Base-by-base conservation (phyloP, 2,797 vertebrate species). In the Tenualosa ilisha region DNA sequence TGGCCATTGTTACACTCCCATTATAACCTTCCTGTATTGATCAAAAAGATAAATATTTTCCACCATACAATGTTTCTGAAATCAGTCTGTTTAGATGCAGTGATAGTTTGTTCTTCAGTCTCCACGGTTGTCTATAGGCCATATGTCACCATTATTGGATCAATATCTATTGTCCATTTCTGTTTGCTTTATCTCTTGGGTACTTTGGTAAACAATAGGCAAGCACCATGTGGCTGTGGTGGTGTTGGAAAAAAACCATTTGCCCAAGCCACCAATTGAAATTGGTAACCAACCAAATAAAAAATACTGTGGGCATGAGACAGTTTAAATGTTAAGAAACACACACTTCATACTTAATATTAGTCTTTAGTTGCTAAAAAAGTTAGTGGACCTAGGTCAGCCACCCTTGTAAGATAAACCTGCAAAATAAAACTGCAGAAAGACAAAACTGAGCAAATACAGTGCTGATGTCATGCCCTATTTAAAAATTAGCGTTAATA, bases 141-240 rank as follows among this genome's bases (percentile, higher is more conserved):
- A 79, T 79, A 22, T 22, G 40, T 79, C 72, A 46, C 37, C 37
- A 22, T 79, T 79, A 79, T 79, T 40, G 40, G 43, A 79, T 79
- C 72, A 37, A 79, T 79, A 79, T 79, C 72, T 79, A 79, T 79
- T 79, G 72, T 79, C 17, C 20, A 22, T 20, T 59, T 59, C 3
- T 63, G 15, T 79, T 79, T 79, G 17, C 43, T 15, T 22, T 22
- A 17, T 79, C 37, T 79, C 40, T 79, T 20, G 40, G 72, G 37
- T 79, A 46, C 37, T 6, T 79, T 46, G 72, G 72, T 8, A 43
- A 75, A 75, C 68, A 75, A 46, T 22, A 79, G 40, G 20, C 72
- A 79, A 46, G 13, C 37, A 20, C 7, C 37, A 7, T 79, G 8
- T 43, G n/a, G 24, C 11, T 68, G 65, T 13, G 65, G 24, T 37